Evolutionary conservation across 2,797 vertebrate genomes (phyloP).

Genomic region (Cyprinodon diabolis): DNA sequence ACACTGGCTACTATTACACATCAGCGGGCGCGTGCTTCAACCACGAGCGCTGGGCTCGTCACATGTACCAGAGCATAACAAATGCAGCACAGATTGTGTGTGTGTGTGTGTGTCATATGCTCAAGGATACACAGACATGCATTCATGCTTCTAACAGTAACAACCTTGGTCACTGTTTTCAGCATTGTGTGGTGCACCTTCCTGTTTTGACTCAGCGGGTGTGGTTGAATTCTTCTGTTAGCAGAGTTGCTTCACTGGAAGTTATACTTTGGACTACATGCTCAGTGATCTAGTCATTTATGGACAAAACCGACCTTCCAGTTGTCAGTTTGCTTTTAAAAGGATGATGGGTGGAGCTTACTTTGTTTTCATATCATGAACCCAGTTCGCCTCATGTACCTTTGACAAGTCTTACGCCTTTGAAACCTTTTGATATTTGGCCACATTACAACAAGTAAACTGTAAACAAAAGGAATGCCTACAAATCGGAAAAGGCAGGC

Average conservation of each 20-base stretch:
- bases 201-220: slow-evolving; percentile 74
- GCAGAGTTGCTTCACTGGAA: slow-evolving; percentile 41
- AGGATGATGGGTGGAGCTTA: not conserved
- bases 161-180: slow-evolving; percentile 65
- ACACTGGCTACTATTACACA: slow-evolving; percentile 73
- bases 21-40: slow-evolving; percentile 66
- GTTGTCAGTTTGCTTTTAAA: slow-evolving; percentile 1
- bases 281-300: slow-evolving; percentile 51
- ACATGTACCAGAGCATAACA: slow-evolving; percentile 57
- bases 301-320: slow-evolving; percentile 42
- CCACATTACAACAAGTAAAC: too few relatives aligned
- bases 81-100: slow-evolving; percentile 52
- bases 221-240: slow-evolving; percentile 64
- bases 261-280: slow-evolving; percentile 40
- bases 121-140: slow-evolving; percentile 41
- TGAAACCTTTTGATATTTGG: not conserved
- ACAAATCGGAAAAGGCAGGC: not conserved
- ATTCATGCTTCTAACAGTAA: slow-evolving; percentile 54
- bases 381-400: not conserved
- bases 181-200: slow-evolving; percentile 51
- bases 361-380: not conserved
- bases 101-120: slow-evolving; percentile 54
- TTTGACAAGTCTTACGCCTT: not conserved
- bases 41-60: slow-evolving; percentile 56
- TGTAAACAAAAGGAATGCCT: too few relatives aligned